phyloP scores from a whole-genome alignment of 2,888 invertebrate species.

The Lasioglossum marginatum region DNA sequence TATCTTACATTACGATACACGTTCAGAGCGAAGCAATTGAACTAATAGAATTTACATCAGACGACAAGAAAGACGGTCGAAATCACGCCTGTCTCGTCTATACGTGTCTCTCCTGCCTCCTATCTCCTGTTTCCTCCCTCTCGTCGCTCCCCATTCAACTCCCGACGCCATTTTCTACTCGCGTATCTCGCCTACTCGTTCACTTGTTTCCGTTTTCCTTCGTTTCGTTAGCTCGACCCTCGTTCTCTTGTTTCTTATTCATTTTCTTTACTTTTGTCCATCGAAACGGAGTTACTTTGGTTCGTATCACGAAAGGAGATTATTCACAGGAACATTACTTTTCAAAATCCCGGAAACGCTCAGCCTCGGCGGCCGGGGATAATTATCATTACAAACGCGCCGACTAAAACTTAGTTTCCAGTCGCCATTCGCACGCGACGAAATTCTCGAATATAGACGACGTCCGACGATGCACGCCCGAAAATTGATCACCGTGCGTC shows the following conservation, averaged over 20 bases:
- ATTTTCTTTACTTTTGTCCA: slow-evolving; percentile 16
- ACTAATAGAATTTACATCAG: slow-evolving; percentile 45
- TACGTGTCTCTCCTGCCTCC: neutral
- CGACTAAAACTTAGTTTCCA: slow-evolving; percentile 40
- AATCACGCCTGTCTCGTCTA: slow-evolving; percentile 16
- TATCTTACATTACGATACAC: slow-evolving; percentile 39
- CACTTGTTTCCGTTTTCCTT: neutral
- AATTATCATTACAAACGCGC: slow-evolving; percentile 45
- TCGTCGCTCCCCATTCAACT: neutral
- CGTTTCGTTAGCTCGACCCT: neutral
- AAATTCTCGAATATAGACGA: slow-evolving; percentile 9
- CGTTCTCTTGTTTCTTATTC: slow-evolving; percentile 13
- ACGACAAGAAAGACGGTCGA: slow-evolving; percentile 44
- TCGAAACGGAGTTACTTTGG: slow-evolving; percentile 62
- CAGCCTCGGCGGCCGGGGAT: slow-evolving; percentile 46
- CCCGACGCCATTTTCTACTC: neutral
- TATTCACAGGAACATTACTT: slow-evolving; percentile 72
- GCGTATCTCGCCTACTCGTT: neutral
- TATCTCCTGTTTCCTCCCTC: neutral
- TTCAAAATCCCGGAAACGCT: slow-evolving; percentile 55
- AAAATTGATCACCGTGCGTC: slow-evolving; percentile 1
- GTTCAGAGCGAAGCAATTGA: slow-evolving; percentile 44
- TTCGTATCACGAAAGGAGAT: slow-evolving; percentile 69
- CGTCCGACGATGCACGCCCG: neutral
- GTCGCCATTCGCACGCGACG: slow-evolving; percentile 25